phyloP scores from a whole-genome alignment of 2,797 vertebrate species.

The Etheostoma nigrum region DNA sequence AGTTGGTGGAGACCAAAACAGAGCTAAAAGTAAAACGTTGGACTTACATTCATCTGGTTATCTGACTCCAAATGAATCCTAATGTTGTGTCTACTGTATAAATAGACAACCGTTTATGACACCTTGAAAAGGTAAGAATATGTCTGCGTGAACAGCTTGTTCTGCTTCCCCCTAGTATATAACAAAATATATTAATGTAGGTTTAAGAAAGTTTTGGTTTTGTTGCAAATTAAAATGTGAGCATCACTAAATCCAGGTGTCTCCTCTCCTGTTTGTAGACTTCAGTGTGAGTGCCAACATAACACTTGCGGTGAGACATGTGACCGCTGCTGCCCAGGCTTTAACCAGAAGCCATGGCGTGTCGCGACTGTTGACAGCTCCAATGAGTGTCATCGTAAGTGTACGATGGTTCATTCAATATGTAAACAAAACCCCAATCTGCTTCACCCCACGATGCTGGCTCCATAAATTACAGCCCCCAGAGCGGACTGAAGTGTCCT shows the following conservation, averaged over 20 bases:
- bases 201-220: neutral
- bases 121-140: constrained; percentile 17
- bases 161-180: neutral
- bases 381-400: constrained; percentile 92
- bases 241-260: constrained; percentile 29
- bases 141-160: constrained; percentile 12
- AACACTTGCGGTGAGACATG: constrained; percentile 95
- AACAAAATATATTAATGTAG: neutral
- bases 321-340: constrained; percentile 91
- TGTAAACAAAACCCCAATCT: constrained; percentile 35
- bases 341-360: constrained; percentile 91
- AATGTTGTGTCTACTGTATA: constrained; percentile 1
- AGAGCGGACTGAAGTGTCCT: constrained; percentile 58
- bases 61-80: neutral
- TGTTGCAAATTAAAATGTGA: neutral
- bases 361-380: constrained; percentile 84
- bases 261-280: constrained; percentile 76
- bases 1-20: constrained; percentile 14
- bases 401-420: constrained; percentile 21
- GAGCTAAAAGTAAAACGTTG: constrained; percentile 2
- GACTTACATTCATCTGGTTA: neutral
- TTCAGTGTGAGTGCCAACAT: constrained; percentile 91
- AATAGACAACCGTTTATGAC: neutral
- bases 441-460: constrained; percentile 26
- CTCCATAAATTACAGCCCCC: constrained; percentile 55